Evolutionary conservation across 2,797 vertebrate species (phyloP).

Genomic region (Myioborus miniatus): DNA sequence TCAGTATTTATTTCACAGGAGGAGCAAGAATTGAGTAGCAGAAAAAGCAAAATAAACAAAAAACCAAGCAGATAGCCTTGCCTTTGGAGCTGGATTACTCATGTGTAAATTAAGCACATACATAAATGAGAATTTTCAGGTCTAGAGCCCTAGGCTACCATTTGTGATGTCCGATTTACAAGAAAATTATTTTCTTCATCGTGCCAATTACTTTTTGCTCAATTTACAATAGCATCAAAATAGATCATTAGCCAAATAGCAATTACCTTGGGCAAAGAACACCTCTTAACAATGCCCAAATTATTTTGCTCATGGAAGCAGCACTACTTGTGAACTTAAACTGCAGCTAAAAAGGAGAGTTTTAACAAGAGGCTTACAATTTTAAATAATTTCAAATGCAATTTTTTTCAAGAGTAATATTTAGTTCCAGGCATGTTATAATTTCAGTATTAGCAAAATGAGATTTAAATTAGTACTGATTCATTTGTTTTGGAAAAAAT

Average conservation of each 20-base stretch:
- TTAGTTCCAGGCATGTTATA: background rate
- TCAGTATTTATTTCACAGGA: background rate
- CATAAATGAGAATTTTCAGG: conserved; percentile 7
- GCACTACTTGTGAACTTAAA: background rate
- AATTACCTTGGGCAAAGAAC: conserved; percentile 40
- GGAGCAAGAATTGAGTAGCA: background rate
- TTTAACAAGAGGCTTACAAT: background rate
- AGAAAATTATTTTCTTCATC: conserved; percentile 33
- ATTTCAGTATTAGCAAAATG: background rate
- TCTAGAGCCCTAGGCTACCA: background rate
- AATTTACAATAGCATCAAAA: conserved; percentile 19
- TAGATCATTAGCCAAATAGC: conserved; percentile 33
- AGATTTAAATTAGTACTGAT: background rate
- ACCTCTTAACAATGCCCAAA: background rate
- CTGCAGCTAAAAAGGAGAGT: background rate
- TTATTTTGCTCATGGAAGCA: background rate
- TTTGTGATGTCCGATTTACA: conserved; percentile 40
- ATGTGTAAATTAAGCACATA: conserved; percentile 8
- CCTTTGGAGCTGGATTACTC: background rate
- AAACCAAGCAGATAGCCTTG: background rate
- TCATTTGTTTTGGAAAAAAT: background rate
- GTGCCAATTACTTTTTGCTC: conserved; percentile 31
- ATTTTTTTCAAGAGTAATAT: background rate
- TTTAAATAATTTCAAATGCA: background rate
- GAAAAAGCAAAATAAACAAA: background rate